These are phyloP conservation scores for Drosophila parabipectinata DNA, from an alignment of 1,140 invertebrate species.

Conservation along the genomic window DNA sequence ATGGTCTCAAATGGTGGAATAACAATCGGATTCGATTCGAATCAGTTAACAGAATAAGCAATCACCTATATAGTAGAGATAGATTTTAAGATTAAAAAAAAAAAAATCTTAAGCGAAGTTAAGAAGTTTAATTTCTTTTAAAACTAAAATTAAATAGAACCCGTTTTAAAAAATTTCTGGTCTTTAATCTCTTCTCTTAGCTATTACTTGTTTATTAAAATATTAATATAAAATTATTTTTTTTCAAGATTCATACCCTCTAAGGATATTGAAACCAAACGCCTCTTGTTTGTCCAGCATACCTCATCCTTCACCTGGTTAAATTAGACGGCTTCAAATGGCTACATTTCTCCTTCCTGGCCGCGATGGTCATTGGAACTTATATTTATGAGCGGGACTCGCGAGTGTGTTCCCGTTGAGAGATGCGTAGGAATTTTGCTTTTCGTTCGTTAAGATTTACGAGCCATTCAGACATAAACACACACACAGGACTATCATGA, in stretches of 20 bases:
- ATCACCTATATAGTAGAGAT: constrained; percentile 4
- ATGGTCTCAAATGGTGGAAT: constrained; percentile 69
- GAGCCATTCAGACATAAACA: constrained; percentile 50
- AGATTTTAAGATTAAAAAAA: neutral
- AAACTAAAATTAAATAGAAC: too few species aligned
- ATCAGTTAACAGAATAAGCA: neutral
- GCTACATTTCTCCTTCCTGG: constrained; percentile 1
- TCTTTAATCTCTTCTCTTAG: too few species aligned
- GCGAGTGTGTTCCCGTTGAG: constrained; percentile 54
- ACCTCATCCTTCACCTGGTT: neutral
- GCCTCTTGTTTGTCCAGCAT: neutral
- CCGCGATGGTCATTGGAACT: constrained; percentile 54
- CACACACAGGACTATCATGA: constrained; percentile 10
- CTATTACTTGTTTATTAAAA: too few species aligned
- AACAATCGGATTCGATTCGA: constrained; percentile 41
- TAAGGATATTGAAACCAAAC: neutral
- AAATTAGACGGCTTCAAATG: constrained; percentile 33
- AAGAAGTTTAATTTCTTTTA: too few species aligned
- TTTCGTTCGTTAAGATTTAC: constrained; percentile 80
- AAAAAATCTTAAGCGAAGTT: neutral
- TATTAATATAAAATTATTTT: too few species aligned
- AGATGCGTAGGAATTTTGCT: constrained; percentile 78
- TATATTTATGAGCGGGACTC: constrained; percentile 76
- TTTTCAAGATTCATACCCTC: neutral
- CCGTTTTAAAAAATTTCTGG: too few species aligned